Conservation (phyloP, 2,797 vertebrate genomes). For the Eutrigla gurnardus region DNA sequence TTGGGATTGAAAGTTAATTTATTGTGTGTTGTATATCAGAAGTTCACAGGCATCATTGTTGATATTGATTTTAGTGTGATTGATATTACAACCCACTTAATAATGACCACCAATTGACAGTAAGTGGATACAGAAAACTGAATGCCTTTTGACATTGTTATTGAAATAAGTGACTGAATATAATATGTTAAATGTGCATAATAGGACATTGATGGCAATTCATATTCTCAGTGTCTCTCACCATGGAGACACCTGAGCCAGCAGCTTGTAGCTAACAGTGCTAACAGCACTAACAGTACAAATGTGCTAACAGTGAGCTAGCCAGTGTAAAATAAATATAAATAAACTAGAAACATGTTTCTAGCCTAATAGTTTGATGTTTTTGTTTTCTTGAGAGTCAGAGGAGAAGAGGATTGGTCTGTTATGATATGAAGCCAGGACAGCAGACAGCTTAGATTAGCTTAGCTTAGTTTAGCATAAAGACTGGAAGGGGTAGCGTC, state of each 20-base stretch:
- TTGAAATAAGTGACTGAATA: no score
- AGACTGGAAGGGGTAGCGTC: neutral
- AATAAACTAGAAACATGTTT: no score
- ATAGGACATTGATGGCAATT: no score
- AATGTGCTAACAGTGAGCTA: no score
- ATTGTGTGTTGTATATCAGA: neutral
- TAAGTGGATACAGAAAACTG: neutral
- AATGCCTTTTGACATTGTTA: no score
- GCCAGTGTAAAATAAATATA: no score
- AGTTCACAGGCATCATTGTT: neutral
- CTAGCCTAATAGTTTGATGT: neutral
- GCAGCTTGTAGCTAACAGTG: no score
- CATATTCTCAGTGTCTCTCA: no score
- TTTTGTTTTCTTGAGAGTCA: neutral
- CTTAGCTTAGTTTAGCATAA: slow-evolving; percentile 4
- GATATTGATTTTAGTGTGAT: neutral
- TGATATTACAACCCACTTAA: neutral
- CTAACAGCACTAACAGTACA: no score
- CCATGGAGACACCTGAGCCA: no score
- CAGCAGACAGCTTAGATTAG: neutral
- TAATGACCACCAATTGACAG: neutral
- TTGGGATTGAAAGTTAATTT: no score
- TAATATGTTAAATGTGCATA: no score
- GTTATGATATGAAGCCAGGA: neutral
- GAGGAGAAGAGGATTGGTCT: neutral